Percentiles rank a stretch among this genome's conserved stretches.
These are phyloP conservation scores for Clarias magur DNA, from an alignment of 2,113 vertebrate genomes.

Conservation along the genomic window DNA sequence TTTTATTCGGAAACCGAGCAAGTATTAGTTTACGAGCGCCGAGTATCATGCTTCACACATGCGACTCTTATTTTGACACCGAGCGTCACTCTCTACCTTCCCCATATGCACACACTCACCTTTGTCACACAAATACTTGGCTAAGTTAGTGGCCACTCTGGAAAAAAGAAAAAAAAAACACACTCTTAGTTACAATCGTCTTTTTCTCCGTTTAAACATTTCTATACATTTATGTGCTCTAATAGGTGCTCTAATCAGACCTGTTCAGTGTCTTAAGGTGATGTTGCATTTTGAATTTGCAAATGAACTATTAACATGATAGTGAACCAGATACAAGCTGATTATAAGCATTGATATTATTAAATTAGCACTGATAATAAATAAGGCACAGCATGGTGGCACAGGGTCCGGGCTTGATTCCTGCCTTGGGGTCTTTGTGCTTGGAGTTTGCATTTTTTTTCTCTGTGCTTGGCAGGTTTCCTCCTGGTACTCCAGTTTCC, in stretches of 20 bases:
- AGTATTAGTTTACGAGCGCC: too few relatives aligned
- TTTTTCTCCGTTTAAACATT: not conserved
- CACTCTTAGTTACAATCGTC: not conserved
- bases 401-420: too few relatives aligned
- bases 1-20: too few relatives aligned
- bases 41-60: too few relatives aligned
- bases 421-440: too few relatives aligned
- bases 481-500: too few relatives aligned
- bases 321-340: too few relatives aligned
- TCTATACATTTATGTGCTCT: not conserved
- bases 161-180: slow-evolving; percentile 52
- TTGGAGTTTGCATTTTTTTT: too few relatives aligned
- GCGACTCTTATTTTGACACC: too few relatives aligned
- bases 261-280: not conserved
- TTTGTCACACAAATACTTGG: slow-evolving; percentile 88
- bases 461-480: too few relatives aligned
- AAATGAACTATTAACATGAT: not conserved
- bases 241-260: not conserved
- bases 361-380: not conserved
- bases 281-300: not conserved
- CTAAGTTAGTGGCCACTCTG: slow-evolving; percentile 93
- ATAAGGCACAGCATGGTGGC: not conserved
- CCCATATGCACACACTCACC: slow-evolving; percentile 73
- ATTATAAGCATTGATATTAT: too few relatives aligned
- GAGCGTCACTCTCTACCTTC: too few relatives aligned